These are phyloP conservation scores for Pelecanus crispus DNA, from an alignment of 2,113 vertebrate genomes.

Conservation along the genomic window DNA sequence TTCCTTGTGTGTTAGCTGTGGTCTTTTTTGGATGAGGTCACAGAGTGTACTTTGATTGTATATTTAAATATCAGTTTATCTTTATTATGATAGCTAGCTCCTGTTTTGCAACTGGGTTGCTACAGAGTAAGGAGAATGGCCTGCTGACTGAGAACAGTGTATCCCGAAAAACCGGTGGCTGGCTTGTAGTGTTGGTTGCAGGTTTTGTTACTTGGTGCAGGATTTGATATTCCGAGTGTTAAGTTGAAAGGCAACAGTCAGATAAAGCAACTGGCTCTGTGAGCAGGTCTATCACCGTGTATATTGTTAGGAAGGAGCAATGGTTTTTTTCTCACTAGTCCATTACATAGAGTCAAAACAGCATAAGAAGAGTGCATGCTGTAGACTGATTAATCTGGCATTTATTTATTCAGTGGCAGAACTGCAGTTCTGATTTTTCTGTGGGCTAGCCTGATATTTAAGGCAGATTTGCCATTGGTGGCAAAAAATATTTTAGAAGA, in stretches of 20 bases:
- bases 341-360: neutral
- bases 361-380: neutral
- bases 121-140: neutral
- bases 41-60: neutral
- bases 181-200: neutral
- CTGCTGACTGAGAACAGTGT: neutral
- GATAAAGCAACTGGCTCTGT: neutral
- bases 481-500: neutral
- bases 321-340: neutral
- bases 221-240: neutral
- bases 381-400: neutral
- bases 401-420: neutral
- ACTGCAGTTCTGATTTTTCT: neutral
- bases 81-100: neutral
- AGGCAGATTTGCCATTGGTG: neutral
- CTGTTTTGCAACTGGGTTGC: neutral
- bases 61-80: neutral
- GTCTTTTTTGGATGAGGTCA: neutral
- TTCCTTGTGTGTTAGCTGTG: neutral
- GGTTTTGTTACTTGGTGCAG: neutral
- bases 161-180: neutral
- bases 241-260: neutral
- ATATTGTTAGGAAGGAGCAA: neutral
- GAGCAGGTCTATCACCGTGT: neutral
- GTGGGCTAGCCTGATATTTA: neutral